A percentile compares a stretch with the other conserved stretches of the same genome.
Conservation (phyloP, 2,888 invertebrate species). For the Acrocera orbiculus region DNA sequence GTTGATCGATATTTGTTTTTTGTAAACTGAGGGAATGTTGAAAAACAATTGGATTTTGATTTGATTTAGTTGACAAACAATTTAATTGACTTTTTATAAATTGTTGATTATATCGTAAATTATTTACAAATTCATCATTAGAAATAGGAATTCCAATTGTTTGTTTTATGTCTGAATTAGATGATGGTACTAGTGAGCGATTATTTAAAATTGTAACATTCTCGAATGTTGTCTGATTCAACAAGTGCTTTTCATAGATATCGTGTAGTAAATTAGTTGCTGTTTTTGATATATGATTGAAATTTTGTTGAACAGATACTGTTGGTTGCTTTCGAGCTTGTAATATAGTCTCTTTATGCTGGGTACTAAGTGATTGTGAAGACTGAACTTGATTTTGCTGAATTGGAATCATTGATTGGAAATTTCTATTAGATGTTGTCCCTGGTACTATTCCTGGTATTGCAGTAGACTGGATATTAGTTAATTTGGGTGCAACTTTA, state of each 20-base stretch:
- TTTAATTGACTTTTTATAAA: slow-evolving; percentile 3
- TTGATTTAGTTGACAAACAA: too few species aligned
- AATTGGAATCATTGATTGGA: background rate
- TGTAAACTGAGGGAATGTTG: slow-evolving; percentile 1
- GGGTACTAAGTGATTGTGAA: slow-evolving; percentile 6
- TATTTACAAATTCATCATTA: slow-evolving; percentile 7
- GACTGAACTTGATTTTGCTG: slow-evolving; percentile 6
- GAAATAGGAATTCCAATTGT: background rate
- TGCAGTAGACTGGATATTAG: background rate
- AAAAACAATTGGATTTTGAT: too few species aligned
- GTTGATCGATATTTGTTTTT: background rate
- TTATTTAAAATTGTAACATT: slow-evolving; percentile 8
- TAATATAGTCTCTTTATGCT: background rate
- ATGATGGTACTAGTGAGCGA: background rate
- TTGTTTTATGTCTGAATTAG: background rate
- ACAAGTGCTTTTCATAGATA: slow-evolving; percentile 25
- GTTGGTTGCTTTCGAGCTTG: slow-evolving; percentile 10
- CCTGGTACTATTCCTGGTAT: background rate
- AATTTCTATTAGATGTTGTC: background rate
- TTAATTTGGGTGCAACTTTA: slow-evolving; percentile 9
- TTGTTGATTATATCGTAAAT: slow-evolving; percentile 10
- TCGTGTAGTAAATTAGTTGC: slow-evolving; percentile 23
- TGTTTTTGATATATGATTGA: slow-evolving; percentile 25
- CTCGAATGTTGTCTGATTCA: slow-evolving; percentile 22
- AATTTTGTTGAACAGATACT: slow-evolving; percentile 15